Conservation (phyloP, 2,888 invertebrate genomes). For the Ferrisia virgata region DNA sequence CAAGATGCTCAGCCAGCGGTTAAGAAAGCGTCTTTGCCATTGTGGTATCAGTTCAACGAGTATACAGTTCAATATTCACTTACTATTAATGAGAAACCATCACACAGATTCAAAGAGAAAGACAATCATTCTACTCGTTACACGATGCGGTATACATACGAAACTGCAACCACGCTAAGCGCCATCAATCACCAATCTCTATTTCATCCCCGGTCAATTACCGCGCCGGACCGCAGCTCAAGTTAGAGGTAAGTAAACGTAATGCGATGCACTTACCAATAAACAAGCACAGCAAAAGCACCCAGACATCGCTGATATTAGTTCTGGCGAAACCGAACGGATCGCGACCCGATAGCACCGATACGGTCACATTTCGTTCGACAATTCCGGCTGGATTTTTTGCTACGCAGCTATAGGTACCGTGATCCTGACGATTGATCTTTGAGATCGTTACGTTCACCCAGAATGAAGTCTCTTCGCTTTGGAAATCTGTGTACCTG, state of each 20-base stretch:
- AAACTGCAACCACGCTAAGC: too few species aligned
- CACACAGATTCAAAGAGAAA: too few species aligned
- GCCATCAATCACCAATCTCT: too few species aligned
- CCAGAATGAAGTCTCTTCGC: conserved; percentile 55
- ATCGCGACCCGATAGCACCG: background rate
- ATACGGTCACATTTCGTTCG: conserved; percentile 66
- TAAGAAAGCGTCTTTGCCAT: too few species aligned
- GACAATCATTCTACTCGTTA: too few species aligned
- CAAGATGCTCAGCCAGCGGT: too few species aligned
- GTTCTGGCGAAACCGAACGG: background rate
- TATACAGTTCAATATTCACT: too few species aligned
- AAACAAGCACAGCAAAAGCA: conserved; percentile 35
- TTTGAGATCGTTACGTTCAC: conserved; percentile 68
- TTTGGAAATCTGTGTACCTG: conserved; percentile 49
- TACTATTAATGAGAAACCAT: too few species aligned
- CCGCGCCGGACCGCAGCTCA: too few species aligned
- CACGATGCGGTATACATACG: too few species aligned
- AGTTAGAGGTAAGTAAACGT: background rate
- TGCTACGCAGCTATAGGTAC: conserved; percentile 75
- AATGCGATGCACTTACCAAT: background rate
- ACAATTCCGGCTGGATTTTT: conserved; percentile 77
- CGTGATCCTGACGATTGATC: conserved; percentile 63
- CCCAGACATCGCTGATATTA: conserved; percentile 31
- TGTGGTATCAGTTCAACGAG: too few species aligned
- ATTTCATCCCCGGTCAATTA: too few species aligned